A percentile compares a stretch with the other conserved stretches of the same genome.
These are phyloP conservation scores for Parazoanthus atlanticus DNA, from an alignment of 92 coral and sea anemone genomes.

Conservation along the genomic window DNA sequence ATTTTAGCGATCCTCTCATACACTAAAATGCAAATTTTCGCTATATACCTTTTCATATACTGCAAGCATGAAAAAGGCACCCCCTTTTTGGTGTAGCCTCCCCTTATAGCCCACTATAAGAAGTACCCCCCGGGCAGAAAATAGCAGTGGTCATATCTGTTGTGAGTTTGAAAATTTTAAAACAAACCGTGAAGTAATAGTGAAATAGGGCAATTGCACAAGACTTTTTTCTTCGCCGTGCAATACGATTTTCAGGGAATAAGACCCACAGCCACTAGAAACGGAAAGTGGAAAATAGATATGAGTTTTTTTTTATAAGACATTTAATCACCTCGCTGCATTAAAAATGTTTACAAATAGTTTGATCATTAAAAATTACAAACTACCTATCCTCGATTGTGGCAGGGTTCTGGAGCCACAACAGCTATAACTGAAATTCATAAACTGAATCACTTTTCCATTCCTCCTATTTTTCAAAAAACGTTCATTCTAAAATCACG, in stretches of 20 bases:
- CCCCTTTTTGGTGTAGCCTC: too few relatives aligned
- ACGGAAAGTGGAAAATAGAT: conserved; percentile 1
- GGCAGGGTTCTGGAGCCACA: conserved; percentile 26
- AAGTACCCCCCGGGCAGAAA: conserved; percentile 25
- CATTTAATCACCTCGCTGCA: conserved; percentile 11
- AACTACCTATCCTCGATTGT: conserved; percentile 31
- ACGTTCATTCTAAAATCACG: conserved; percentile 16
- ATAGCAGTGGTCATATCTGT: conserved; percentile 24
- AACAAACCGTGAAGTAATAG: conserved; percentile 9
- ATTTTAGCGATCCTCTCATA: conserved; percentile 6
- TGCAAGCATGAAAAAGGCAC: too few relatives aligned
- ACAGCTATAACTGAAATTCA: conserved; percentile 28
- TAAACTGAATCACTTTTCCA: conserved; percentile 29
- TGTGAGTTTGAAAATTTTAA: conserved; percentile 7
- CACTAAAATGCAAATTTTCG: conserved; percentile 3
- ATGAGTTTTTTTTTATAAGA: too few relatives aligned
- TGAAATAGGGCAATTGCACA: conserved; percentile 13
- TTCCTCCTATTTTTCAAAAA: conserved; percentile 22
- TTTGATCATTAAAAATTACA: conserved; percentile 12
- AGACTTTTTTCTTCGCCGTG: conserved; percentile 16
- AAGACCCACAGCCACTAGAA: conserved; percentile 33
- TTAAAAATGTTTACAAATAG: conserved; percentile 22
- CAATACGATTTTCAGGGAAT: conserved; percentile 15
- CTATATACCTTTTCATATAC: too few relatives aligned
- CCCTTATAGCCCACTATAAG: too few relatives aligned